Base-by-base conservation (phyloP, 2,113 vertebrate genomes). In the Leuciscus idus region DNA sequence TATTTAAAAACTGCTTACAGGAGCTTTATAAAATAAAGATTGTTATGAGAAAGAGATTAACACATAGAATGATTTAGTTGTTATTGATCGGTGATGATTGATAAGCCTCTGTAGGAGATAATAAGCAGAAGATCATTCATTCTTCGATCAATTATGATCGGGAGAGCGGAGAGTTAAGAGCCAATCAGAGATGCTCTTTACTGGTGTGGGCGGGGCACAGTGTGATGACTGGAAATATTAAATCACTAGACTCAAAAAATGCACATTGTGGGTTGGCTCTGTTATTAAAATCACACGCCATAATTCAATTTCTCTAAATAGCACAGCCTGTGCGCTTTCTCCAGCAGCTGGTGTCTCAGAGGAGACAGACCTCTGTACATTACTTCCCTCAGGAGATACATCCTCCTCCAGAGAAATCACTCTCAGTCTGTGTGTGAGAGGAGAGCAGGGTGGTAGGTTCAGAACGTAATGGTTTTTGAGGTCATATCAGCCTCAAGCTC, bases 131-230 rank as follows among this genome's bases (percentile, higher is more conserved):
- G 70, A 43, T 81, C 55, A 64, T 73, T 85, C 73, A 80, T 87
- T 66, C 9, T 5, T 36, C 46, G 23, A 85, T 88, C 84, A 72
- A 83, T 85, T 78, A 70, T 1, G 57, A 78, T n/a, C 78, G 83
- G 75, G 8, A 36, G 12, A 62, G 33, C 46, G 50, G 59, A 72
- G 17, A 59, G 33, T 9, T 15, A 33, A 57, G 12, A 86, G 76
- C 87, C 85, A 81, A 88, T 88, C 83, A 84, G 81, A 86, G 61
- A 39, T 19, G 23, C 12, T 79, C 43, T 76, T 85, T 57, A 62
- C 15, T 7, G 57, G 23, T 68, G 62, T 61, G 76, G 80, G 81
- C 19, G 26, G 50, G 19, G 48, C 8, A 64, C 50, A 43, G 43
- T 26, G 68, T 30, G 43, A 76, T 77, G 62, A 55, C 19, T 26